Percentiles rank a stretch among this genome's conserved stretches.
Evolutionary conservation across 2,797 vertebrate genomes (phyloP).

Genomic region (Sebastes hubbsi): DNA sequence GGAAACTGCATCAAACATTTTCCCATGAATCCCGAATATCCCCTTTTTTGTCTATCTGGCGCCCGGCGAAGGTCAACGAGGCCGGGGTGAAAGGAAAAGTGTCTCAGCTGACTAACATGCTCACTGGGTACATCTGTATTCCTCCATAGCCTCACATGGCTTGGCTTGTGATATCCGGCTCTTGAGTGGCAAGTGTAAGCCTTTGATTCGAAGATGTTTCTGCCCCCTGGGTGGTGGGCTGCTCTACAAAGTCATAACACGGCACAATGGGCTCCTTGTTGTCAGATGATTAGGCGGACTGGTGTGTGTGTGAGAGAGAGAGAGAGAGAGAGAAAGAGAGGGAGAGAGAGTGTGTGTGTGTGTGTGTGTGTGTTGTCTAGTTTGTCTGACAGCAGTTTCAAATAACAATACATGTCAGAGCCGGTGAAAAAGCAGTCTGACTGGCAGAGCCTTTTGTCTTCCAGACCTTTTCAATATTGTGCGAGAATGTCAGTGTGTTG

Average conservation of each 20-base stretch:
- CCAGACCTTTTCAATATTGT: constrained; percentile 72
- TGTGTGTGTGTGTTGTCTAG: constrained; percentile 44
- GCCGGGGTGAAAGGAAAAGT: not conserved
- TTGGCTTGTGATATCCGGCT: constrained; percentile 68
- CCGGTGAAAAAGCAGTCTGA: constrained; percentile 67
- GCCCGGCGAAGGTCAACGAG: constrained; percentile 33
- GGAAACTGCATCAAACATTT: constrained; percentile 17
- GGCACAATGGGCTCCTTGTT: constrained; percentile 78
- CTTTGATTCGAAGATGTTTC: constrained; percentile 72
- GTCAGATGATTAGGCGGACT: constrained; percentile 74
- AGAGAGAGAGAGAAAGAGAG: not conserved
- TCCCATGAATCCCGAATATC: constrained; percentile 32
- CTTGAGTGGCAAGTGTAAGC: constrained; percentile 60
- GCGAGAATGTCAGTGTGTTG: constrained; percentile 70
- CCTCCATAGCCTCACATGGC: constrained; percentile 65
- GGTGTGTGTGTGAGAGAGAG: constrained; percentile 8
- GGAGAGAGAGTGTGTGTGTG: not conserved
- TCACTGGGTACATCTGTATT: constrained; percentile 56
- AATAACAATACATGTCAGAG: constrained; percentile 77
- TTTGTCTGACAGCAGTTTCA: constrained; percentile 76
- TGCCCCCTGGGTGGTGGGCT: constrained; percentile 68
- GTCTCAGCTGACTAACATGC: constrained; percentile 58
- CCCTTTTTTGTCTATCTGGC: constrained; percentile 44
- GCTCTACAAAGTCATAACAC: constrained; percentile 74
- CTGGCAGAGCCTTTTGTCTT: constrained; percentile 72